Percentiles rank a stretch among this genome's conserved stretches.
phyloP scores from a whole-genome alignment of 2,888 invertebrate genomes.

The Stenurella melanura region DNA sequence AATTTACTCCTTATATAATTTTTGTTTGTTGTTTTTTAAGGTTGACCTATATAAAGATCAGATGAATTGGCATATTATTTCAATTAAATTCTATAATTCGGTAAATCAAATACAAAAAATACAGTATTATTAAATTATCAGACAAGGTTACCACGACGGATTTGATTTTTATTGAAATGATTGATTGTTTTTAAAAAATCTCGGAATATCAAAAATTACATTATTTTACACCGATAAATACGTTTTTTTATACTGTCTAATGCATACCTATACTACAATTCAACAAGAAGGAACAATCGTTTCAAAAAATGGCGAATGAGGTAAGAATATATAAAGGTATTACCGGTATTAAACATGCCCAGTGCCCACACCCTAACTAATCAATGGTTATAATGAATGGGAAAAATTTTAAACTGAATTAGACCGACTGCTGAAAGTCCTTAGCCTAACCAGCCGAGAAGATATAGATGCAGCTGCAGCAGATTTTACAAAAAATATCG shows the following conservation, averaged over 20 bases:
- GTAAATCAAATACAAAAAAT: not conserved
- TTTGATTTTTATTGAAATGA: not conserved
- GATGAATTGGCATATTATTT: slow-evolving; percentile 28
- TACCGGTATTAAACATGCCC: too few species aligned
- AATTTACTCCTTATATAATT: not conserved
- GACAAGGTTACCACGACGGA: not conserved
- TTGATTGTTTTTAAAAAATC: not conserved
- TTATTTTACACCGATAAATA: not conserved
- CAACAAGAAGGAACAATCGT: too few species aligned
- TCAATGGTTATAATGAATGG: too few species aligned
- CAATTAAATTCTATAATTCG: slow-evolving; percentile 24
- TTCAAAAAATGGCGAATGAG: too few species aligned
- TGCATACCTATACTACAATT: not conserved
- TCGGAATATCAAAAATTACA: not conserved
- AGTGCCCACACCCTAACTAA: too few species aligned
- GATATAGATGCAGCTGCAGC: too few species aligned
- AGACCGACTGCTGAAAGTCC: too few species aligned
- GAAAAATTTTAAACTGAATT: too few species aligned
- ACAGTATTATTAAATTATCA: not conserved
- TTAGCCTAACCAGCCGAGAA: too few species aligned
- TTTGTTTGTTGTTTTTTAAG: not conserved
- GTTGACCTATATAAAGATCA: slow-evolving; percentile 15
- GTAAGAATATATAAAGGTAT: too few species aligned
- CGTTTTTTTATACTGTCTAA: not conserved
- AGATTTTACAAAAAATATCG: too few species aligned